These are phyloP conservation scores for Acomys russatus DNA, from an alignment of 2,797 vertebrate genomes.

Conservation along the genomic window DNA sequence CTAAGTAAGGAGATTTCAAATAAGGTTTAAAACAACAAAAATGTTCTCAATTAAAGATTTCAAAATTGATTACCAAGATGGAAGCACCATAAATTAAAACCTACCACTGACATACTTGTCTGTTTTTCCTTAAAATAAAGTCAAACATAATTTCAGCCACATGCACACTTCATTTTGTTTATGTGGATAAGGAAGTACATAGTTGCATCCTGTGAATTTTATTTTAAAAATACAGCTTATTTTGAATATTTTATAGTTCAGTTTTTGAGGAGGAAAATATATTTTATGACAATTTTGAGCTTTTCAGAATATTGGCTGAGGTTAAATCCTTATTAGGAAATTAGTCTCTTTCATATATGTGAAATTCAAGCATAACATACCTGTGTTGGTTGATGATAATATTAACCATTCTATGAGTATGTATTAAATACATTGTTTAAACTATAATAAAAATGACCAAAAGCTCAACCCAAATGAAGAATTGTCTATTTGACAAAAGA, in stretches of 20 bases:
- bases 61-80: not conserved
- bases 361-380: slow-evolving; percentile 1
- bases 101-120: not conserved
- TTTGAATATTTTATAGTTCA: slow-evolving; percentile 37
- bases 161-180: not conserved
- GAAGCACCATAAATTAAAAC: not conserved
- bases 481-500: slow-evolving; percentile 33
- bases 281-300: slow-evolving; percentile 40
- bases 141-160: not conserved
- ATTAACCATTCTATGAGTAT: not conserved
- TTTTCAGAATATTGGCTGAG: slow-evolving; percentile 54
- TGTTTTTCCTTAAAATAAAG: not conserved
- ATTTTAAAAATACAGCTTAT: not conserved
- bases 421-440: slow-evolving; percentile 47
- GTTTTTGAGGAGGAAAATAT: not conserved
- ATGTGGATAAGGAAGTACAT: not conserved
- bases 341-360: not conserved
- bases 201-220: not conserved
- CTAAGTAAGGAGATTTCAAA: slow-evolving; percentile 89
- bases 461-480: slow-evolving; percentile 1
- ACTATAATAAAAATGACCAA: slow-evolving; percentile 28
- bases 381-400: not conserved
- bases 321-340: slow-evolving; percentile 41
- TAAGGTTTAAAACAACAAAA: slow-evolving; percentile 57
- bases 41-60: not conserved